phyloP scores from a whole-genome alignment of 2,888 invertebrate genomes.

The Catocala nupta region DNA sequence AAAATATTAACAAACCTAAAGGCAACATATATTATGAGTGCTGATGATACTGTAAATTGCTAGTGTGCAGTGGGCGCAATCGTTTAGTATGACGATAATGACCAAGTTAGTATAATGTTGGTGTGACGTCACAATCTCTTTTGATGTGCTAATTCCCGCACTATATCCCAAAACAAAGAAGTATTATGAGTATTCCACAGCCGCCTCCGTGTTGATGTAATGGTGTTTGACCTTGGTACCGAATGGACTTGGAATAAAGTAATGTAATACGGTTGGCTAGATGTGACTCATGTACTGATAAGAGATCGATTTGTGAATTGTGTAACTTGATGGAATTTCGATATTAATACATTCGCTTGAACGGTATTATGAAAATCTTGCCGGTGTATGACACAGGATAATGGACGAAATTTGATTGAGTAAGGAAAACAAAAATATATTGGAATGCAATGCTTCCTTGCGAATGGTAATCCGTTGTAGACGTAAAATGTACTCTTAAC shows the following conservation, averaged over 20 bases:
- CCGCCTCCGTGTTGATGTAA: constrained; percentile 49
- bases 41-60: no score
- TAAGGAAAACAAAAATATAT: no score
- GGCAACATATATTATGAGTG: no score
- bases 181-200: constrained; percentile 43
- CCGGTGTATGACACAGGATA: no score
- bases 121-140: constrained; percentile 58
- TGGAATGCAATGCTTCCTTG: no score
- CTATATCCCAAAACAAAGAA: constrained; percentile 66
- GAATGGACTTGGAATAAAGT: constrained; percentile 8
- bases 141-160: constrained; percentile 71
- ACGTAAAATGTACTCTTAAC: no score
- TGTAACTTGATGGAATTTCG: background rate
- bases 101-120: constrained; percentile 11
- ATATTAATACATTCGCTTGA: background rate
- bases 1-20: no score
- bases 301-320: constrained; percentile 17
- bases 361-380: no score
- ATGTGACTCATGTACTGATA: constrained; percentile 25
- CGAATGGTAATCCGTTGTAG: no score
- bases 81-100: constrained; percentile 37
- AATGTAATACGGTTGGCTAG: constrained; percentile 18
- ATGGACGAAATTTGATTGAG: no score
- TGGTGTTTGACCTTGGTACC: constrained; percentile 43
- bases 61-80: background rate